These are phyloP conservation scores for Cremastinae sp. DNA, from an alignment of 2,888 invertebrate genomes.

Conservation along the genomic window DNA sequence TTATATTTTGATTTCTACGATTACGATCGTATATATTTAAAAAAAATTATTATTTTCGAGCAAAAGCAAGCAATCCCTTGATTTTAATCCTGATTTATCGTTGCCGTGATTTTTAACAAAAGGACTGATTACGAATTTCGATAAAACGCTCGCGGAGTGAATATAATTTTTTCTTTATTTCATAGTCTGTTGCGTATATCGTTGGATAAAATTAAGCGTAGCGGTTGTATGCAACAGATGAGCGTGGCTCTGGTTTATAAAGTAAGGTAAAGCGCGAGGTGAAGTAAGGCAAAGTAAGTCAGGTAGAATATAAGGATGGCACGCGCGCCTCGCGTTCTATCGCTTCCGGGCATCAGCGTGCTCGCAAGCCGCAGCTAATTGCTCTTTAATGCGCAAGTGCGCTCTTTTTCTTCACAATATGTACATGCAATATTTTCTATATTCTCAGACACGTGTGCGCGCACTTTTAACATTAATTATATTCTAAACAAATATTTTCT, in stretches of 20 bases:
- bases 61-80: no score
- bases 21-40: no score
- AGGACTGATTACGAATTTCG: no score
- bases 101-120: no score
- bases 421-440: conserved; percentile 62
- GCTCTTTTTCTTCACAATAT: conserved; percentile 73
- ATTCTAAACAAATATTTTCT: background rate
- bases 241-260: conserved; percentile 53
- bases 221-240: conserved; percentile 21
- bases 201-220: conserved; percentile 14
- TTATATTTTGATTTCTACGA: no score
- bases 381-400: conserved; percentile 78
- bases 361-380: conserved; percentile 79
- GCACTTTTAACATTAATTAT: conserved; percentile 15
- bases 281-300: conserved; percentile 65
- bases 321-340: conserved; percentile 79
- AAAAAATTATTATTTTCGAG: no score
- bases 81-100: no score
- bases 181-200: background rate
- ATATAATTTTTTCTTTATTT: background rate
- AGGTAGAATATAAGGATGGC: conserved; percentile 74
- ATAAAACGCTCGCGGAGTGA: no score
- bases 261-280: conserved; percentile 57
- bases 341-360: conserved; percentile 80
- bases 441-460: conserved; percentile 29